Evolutionary conservation across 2,888 invertebrate species (phyloP).

Genomic region (Synanthedon myopaeformis): DNA sequence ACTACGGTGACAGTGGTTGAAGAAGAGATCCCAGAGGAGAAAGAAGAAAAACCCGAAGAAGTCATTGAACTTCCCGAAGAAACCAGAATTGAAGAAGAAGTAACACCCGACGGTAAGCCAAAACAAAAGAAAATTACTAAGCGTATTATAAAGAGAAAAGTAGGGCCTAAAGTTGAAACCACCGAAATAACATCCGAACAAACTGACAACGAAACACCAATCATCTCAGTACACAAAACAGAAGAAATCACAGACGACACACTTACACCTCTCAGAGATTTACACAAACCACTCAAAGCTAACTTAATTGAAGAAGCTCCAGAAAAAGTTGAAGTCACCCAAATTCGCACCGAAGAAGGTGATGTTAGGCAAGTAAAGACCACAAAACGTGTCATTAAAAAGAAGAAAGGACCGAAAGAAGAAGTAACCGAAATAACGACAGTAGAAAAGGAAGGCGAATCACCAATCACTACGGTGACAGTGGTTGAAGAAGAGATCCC

Average conservation of each 20-base stretch:
- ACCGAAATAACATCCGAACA: conserved; percentile 28
- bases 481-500: conserved; percentile 29
- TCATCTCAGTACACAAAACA: conserved; percentile 10
- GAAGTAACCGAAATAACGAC: conserved; percentile 38
- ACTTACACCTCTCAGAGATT: conserved; percentile 15
- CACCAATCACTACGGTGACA: conserved; percentile 23
- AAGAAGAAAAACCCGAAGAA: conserved; percentile 14
- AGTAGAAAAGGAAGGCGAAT: conserved; percentile 25
- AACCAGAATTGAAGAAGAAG: conserved; percentile 11
- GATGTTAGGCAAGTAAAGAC: conserved; percentile 10
- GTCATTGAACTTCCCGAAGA: conserved; percentile 28
- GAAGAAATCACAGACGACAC: conserved; percentile 5
- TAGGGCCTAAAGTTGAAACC: conserved; percentile 32
- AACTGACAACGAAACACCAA: conserved; percentile 20
- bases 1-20: conserved; percentile 26
- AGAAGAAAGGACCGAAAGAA: conserved; percentile 6
- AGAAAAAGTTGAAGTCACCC: conserved; percentile 3
- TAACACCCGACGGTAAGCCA: conserved; percentile 18
- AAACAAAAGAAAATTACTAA: conserved; percentile 14
- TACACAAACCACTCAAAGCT: conserved; percentile 17
- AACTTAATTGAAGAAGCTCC: conserved; percentile 15
- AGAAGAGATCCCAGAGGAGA: conserved; percentile 27
- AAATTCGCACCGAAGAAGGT: conserved; percentile 10
- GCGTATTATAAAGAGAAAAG: conserved; percentile 24
- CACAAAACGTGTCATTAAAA: conserved; percentile 5